These are phyloP conservation scores for Ataeniobius toweri DNA, from an alignment of 2,797 vertebrate genomes.

Conservation along the genomic window DNA sequence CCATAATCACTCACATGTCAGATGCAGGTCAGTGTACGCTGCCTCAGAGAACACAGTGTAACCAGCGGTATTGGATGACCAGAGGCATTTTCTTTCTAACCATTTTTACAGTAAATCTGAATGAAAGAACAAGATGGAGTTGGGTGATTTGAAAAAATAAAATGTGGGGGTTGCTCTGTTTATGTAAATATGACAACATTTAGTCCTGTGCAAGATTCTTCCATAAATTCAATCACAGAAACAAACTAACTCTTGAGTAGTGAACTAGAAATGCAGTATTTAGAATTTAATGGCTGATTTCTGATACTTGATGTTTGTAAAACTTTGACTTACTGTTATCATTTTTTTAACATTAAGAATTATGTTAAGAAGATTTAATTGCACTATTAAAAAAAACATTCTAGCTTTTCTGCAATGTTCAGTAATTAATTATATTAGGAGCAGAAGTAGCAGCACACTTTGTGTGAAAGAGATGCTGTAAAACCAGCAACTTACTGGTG, in stretches of 20 bases:
- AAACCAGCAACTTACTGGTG: neutral
- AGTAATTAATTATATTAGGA: neutral
- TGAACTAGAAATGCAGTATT: too few species aligned
- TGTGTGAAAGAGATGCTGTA: neutral
- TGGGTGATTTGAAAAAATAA: slow-evolving; percentile 12
- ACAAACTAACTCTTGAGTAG: neutral
- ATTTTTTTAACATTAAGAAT: too few species aligned
- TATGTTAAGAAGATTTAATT: neutral
- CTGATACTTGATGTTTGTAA: neutral
- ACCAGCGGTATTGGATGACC: neutral
- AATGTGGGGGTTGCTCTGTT: slow-evolving; percentile 7
- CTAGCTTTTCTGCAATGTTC: neutral
- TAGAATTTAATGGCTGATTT: neutral
- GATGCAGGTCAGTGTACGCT: slow-evolving; percentile 28
- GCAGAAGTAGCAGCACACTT: neutral
- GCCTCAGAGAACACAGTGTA: slow-evolving; percentile 1
- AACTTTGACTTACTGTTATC: neutral
- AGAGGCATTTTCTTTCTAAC: slow-evolving; percentile 10
- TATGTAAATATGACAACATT: slow-evolving; percentile 28
- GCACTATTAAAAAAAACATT: neutral
- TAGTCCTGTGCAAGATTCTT: slow-evolving; percentile 5
- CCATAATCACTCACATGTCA: slow-evolving; percentile 1
- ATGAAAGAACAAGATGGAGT: slow-evolving; percentile 14
- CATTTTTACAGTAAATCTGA: slow-evolving; percentile 8
- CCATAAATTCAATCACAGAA: slow-evolving; percentile 4